These are phyloP conservation scores for Aix galericulata DNA, from an alignment of 2,113 vertebrate species.

Conservation along the genomic window DNA sequence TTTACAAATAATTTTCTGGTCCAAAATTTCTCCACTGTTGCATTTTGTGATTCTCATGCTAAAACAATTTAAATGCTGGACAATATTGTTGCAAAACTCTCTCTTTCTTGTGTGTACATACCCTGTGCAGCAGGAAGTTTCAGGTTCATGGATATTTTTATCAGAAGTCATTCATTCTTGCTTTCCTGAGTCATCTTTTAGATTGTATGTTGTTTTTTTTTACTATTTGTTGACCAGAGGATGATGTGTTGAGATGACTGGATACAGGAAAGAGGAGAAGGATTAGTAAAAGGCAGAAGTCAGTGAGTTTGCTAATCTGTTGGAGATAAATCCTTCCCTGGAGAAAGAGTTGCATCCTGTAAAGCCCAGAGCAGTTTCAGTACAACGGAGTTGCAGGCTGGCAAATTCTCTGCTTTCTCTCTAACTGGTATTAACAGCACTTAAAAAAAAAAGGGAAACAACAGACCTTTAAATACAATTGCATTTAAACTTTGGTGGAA, in stretches of 20 bases:
- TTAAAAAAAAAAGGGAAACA: neutral
- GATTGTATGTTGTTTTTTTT: neutral
- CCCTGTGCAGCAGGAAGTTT: neutral
- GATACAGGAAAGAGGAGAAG: neutral
- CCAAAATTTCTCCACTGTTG: neutral
- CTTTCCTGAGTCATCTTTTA: neutral
- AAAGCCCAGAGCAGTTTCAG: conserved; percentile 46
- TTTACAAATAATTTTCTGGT: neutral
- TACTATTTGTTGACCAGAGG: neutral
- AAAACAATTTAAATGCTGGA: neutral
- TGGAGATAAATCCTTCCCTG: conserved; percentile 51
- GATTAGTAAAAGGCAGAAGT: neutral
- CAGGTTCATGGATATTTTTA: neutral
- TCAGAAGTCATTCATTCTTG: neutral
- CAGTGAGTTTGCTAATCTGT: neutral
- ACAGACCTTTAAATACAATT: neutral
- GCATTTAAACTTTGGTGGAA: neutral
- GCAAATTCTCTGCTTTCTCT: conserved; percentile 57
- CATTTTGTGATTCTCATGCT: neutral
- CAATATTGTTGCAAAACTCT: neutral
- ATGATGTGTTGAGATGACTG: neutral
- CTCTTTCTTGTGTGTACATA: neutral
- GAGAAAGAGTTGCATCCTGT: conserved; percentile 50
- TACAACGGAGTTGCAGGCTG: conserved; percentile 49
- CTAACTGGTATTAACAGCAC: conserved; percentile 45